Percentiles rank a stretch among this genome's conserved stretches.
phyloP scores from a whole-genome alignment of 2,888 invertebrate genomes.

The Lobophora halterata region DNA sequence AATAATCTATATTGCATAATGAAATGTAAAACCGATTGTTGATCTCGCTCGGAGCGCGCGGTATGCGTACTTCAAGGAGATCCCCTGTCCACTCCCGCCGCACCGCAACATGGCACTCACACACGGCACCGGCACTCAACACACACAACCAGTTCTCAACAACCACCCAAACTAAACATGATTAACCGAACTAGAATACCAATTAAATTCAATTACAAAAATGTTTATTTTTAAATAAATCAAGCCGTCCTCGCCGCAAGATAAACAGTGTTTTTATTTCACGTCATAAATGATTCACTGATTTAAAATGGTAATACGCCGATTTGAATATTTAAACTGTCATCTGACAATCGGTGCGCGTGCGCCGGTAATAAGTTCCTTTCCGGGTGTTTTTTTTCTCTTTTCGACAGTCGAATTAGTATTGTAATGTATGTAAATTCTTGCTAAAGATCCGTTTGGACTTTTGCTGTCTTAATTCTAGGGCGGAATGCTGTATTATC shows the following conservation, averaged over 20 bases:
- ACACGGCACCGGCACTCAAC: conserved; percentile 2
- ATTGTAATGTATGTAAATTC: conserved; percentile 71
- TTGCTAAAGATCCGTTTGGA: conserved; percentile 59
- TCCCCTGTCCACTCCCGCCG: conserved; percentile 49
- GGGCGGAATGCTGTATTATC: conserved; percentile 60
- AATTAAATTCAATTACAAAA: conserved; percentile 35
- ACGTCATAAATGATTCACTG: conserved; percentile 49
- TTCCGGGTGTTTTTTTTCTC: conserved; percentile 55
- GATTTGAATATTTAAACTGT: conserved; percentile 47
- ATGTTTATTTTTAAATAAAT: conserved; percentile 40
- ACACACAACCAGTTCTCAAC: conserved; percentile 1
- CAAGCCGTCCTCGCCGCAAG: conserved; percentile 36
- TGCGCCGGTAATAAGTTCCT: conserved; percentile 41
- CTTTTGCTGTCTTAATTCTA: conserved; percentile 69
- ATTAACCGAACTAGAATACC: conserved; percentile 24
- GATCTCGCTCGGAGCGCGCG: not conserved
- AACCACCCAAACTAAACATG: conserved; percentile 9
- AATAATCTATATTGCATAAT: too few relatives aligned
- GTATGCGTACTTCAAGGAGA: conserved; percentile 35
- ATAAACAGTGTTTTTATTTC: conserved; percentile 37
- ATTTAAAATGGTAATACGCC: conserved; percentile 47
- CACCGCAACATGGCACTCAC: conserved; percentile 6
- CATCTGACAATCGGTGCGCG: conserved; percentile 42
- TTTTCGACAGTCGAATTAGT: conserved; percentile 51
- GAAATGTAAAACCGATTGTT: conserved; percentile 3